These are phyloP conservation scores for Bursaphelenchus mucronatus DNA, from an alignment of 1,140 invertebrate species.

Conservation along the genomic window DNA sequence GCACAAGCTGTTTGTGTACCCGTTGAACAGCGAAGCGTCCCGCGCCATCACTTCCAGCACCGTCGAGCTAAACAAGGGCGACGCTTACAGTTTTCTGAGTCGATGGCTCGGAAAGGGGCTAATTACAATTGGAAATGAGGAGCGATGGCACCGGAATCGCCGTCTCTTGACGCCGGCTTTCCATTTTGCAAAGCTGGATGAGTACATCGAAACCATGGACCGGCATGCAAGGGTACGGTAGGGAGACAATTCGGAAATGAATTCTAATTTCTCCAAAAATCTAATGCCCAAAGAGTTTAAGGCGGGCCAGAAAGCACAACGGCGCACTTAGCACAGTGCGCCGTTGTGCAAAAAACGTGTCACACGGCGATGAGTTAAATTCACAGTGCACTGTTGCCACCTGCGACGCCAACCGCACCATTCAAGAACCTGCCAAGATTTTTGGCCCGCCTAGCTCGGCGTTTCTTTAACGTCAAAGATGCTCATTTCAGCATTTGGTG, in stretches of 20 bases:
- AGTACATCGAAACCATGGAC: conserved; percentile 11
- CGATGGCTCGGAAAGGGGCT: conserved; percentile 36
- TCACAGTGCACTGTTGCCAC: no score
- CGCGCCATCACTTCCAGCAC: conserved; percentile 28
- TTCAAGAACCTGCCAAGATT: no score
- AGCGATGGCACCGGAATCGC: neutral
- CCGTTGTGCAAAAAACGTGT: no score
- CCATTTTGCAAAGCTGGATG: conserved; percentile 13
- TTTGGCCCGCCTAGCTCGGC: no score
- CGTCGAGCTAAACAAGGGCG: conserved; percentile 30
- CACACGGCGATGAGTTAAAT: no score
- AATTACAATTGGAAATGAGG: conserved; percentile 2
- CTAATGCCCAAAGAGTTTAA: conserved; percentile 1
- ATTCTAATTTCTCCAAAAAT: conserved; percentile 1
- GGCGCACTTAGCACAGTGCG: no score
- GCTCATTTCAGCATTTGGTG: no score
- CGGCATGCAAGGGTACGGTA: conserved; percentile 2
- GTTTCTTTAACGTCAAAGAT: no score
- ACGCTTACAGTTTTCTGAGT: conserved; percentile 34
- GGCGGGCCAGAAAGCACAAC: no score
- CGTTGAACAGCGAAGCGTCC: neutral
- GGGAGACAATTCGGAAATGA: conserved; percentile 1
- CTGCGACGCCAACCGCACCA: no score
- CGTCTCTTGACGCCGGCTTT: conserved; percentile 11
- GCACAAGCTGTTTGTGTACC: neutral